Evolutionary conservation across 2,797 vertebrate species (phyloP).

Genomic region (Odontamblyopus rebecca): DNA sequence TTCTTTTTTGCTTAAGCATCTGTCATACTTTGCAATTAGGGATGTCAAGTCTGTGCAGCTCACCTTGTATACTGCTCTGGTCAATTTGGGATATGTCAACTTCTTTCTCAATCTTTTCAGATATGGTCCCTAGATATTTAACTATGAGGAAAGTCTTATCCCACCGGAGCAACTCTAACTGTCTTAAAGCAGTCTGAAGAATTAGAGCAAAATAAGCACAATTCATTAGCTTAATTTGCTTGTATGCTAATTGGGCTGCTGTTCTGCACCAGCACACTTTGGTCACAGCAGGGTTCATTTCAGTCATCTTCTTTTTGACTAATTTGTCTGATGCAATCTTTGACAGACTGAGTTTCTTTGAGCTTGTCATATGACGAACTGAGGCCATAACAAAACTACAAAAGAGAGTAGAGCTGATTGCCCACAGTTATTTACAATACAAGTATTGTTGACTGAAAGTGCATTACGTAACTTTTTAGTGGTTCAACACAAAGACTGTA

Average conservation of each 20-base stretch:
- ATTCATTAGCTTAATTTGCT: background rate
- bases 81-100: background rate
- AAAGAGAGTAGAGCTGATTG: background rate
- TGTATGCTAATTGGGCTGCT: background rate
- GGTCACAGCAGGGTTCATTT: background rate
- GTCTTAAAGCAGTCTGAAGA: background rate
- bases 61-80: background rate
- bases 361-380: background rate
- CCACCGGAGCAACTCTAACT: background rate
- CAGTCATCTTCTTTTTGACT: background rate
- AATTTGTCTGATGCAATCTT: background rate
- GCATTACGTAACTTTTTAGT: background rate
- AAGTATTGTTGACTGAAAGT: background rate
- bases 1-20: conserved; percentile 36
- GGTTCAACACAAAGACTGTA: background rate
- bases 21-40: conserved; percentile 12
- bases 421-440: background rate
- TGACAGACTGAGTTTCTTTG: background rate
- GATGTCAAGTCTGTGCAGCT: background rate
- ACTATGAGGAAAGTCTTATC: background rate
- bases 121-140: background rate
- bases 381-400: background rate
- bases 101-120: background rate
- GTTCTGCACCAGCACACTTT: background rate
- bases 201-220: background rate